phyloP scores from a whole-genome alignment of 2,797 vertebrate species.

The Bufotes viridis region DNA sequence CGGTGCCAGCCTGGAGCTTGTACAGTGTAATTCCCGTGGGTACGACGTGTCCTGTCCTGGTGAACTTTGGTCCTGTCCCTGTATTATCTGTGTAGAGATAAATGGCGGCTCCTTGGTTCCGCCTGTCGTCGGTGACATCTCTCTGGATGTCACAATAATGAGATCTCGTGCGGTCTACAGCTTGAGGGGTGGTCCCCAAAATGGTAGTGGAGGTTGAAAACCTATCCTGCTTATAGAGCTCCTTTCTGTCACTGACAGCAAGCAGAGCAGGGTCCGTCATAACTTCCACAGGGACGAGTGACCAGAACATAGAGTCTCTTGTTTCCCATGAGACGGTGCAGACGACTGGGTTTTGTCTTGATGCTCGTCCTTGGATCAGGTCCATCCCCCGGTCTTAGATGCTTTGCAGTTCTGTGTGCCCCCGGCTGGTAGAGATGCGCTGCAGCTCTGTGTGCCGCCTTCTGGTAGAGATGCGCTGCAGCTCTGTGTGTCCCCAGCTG shows the following conservation, averaged over 20 bases:
- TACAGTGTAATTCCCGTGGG: background rate
- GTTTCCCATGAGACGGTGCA: too few relatives aligned
- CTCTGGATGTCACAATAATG: too few relatives aligned
- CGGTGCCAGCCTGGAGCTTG: background rate
- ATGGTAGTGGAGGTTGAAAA: background rate
- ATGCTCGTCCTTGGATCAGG: background rate
- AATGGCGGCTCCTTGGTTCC: background rate
- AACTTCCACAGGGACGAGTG: too few relatives aligned
- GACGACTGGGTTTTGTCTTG: background rate
- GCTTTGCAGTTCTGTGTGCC: background rate
- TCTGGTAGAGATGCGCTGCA: too few relatives aligned
- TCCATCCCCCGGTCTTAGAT: background rate
- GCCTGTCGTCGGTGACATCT: too few relatives aligned
- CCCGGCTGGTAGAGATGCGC: too few relatives aligned
- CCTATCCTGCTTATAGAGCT: background rate
- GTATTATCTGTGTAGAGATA: background rate
- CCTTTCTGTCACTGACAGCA: too few relatives aligned
- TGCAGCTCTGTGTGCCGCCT: too few relatives aligned
- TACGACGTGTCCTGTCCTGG: background rate
- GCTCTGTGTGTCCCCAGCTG: too few relatives aligned
- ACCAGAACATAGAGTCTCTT: too few relatives aligned
- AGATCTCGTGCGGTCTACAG: too few relatives aligned
- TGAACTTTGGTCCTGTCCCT: conserved; percentile 27
- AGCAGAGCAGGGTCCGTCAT: too few relatives aligned
- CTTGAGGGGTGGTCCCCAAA: background rate